Base-by-base conservation (phyloP, 2,888 invertebrate genomes). In the Caradrina clavipalpis region DNA sequence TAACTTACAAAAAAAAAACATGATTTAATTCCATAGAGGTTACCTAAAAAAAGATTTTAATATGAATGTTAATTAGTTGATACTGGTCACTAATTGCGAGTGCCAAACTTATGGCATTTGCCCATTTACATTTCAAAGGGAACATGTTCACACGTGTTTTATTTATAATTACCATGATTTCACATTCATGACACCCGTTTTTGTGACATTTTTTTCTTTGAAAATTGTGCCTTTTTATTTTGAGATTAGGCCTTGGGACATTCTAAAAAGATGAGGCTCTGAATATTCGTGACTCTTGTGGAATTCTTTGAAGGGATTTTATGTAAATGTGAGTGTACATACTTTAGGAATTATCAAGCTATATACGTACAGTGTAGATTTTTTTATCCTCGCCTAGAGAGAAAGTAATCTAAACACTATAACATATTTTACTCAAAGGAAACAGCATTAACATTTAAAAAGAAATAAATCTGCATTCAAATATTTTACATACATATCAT, bases 41-140 rank as follows among this genome's bases (percentile, higher is more conserved):
- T 61, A 10, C 11, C 17, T 56, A 61, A 76, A 75, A 80, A 75
- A 59, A 70, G 50, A 19, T 65, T 59, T 21, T 75, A 69, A 31
- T 75, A 69, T 77, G 76, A 73, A 83, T 84, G 69, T 73, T 74
- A 83, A 84, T 76, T 51, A 70, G 76, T 79, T 68, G 55, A 45
- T 31, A 64, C 63, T 66, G 74, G 69, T 22, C 79, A 76, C 73
- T 82, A 84, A 84, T 84, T 82, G 73, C 79, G 21, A 62, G 50
- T 56, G 51, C 66, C 56, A 60, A 67, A 82, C 77, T 78, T 73
- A 69, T 67, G 66, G 22, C 22, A 39, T 35, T 26, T 19, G 17
- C 19, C 49, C 60, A 84, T 84, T 84, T 82, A 70, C 82, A 84
- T 84, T 76, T 79, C 83, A 84, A 84, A 84, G 75, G 54, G 61